These are phyloP conservation scores for Cynoglossus semilaevis DNA, from an alignment of 2,113 vertebrate species.

Conservation along the genomic window DNA sequence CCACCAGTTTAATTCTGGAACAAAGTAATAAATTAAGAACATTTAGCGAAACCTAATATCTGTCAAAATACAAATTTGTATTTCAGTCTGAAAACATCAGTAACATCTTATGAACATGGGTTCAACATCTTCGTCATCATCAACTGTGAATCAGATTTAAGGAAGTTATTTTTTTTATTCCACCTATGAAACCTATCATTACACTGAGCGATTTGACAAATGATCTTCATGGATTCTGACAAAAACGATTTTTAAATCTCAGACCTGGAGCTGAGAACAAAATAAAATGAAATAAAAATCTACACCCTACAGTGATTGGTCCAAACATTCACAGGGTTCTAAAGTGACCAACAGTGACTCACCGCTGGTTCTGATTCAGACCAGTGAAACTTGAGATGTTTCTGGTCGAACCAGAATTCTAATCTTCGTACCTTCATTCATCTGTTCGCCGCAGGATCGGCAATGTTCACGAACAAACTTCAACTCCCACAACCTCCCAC, in stretches of 20 bases:
- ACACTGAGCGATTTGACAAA: background rate
- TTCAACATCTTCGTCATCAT: background rate
- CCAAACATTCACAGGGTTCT: background rate
- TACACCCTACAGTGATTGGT: background rate
- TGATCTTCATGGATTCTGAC: background rate
- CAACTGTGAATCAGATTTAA: slow-evolving; percentile 12
- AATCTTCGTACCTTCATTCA: background rate
- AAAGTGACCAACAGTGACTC: slow-evolving; percentile 12
- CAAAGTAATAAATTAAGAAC: slow-evolving; percentile 50
- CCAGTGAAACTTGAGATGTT: background rate
- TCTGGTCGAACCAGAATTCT: background rate
- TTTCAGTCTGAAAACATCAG: slow-evolving; percentile 22
- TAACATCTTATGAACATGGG: background rate
- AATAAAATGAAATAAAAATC: background rate
- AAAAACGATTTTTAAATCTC: background rate
- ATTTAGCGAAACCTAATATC: background rate
- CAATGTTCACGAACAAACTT: background rate
- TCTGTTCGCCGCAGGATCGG: background rate
- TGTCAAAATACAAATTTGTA: slow-evolving; percentile 39
- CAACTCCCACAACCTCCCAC: background rate
- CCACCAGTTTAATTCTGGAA: slow-evolving; percentile 39
- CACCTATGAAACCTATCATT: background rate
- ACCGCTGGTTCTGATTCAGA: background rate
- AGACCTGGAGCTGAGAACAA: no score
- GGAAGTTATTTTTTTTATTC: slow-evolving; percentile 1